A percentile compares a stretch with the other conserved stretches of the same genome.
Evolutionary conservation across 2,797 vertebrate species (phyloP).

Genomic region (Malurus leucopterus): DNA sequence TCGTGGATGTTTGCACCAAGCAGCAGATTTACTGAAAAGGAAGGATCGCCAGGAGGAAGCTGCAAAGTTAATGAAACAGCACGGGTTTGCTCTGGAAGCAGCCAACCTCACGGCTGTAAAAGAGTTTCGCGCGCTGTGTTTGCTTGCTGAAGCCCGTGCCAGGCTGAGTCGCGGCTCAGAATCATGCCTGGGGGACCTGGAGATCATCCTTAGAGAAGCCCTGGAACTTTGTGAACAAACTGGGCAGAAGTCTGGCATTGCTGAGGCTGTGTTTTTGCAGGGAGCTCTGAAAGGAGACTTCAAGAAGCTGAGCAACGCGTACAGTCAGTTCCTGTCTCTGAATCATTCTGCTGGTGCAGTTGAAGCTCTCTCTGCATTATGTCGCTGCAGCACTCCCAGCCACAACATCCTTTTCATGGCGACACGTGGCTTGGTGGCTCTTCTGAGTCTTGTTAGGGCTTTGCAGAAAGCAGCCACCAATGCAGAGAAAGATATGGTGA

Average conservation of each 20-base stretch:
- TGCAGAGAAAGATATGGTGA: slow-evolving; percentile 76
- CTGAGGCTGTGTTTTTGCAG: slow-evolving; percentile 70
- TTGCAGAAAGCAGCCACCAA: slow-evolving; percentile 71
- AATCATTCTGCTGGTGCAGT: slow-evolving; percentile 71
- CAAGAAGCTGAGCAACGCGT: slow-evolving; percentile 38
- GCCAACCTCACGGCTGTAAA: slow-evolving; percentile 66
- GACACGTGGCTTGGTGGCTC: slow-evolving; percentile 42
- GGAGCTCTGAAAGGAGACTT: slow-evolving; percentile 66
- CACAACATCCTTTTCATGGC: slow-evolving; percentile 55
- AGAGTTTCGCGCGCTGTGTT: slow-evolving; percentile 70
- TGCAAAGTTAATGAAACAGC: slow-evolving; percentile 74
- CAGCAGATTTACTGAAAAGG: slow-evolving; percentile 71
- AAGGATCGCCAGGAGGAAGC: slow-evolving; percentile 74
- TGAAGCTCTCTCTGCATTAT: slow-evolving; percentile 67
- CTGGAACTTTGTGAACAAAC: slow-evolving; percentile 64
- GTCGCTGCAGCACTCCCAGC: not conserved
- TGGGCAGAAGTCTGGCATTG: slow-evolving; percentile 49
- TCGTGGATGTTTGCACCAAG: slow-evolving; percentile 62
- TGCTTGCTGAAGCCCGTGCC: slow-evolving; percentile 69
- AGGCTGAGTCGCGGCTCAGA: not conserved
- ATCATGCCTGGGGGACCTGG: not conserved
- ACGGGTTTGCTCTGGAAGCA: slow-evolving; percentile 72
- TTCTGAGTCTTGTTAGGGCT: slow-evolving; percentile 64
- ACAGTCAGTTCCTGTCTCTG: slow-evolving; percentile 42
- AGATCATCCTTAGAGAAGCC: slow-evolving; percentile 63